Base-by-base conservation (phyloP, 2,113 vertebrate genomes). In the Globicephala melas region DNA sequence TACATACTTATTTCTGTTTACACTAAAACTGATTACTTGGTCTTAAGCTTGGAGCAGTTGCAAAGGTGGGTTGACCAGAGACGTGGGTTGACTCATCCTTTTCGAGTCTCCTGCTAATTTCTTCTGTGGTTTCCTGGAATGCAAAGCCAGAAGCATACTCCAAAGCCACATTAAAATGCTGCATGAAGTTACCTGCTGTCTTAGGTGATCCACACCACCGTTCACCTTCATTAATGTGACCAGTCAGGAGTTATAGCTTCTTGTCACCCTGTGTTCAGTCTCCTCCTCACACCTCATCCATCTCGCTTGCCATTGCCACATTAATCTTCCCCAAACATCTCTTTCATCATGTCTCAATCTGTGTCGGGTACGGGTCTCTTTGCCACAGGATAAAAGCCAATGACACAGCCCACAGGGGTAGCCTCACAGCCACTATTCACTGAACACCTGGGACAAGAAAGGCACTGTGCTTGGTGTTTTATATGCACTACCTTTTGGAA, bases 221-320 rank as follows among this genome's bases (percentile, higher is more conserved):
- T 90, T 96, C 96, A 90, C 96, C 90, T 96, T 94, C 97, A 68
- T 92, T 96, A 90, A 81, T 73, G 53, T 82, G 97, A 92, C 95
- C 65, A 68, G 90, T 67, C 55, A 97, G 38, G 96, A 98, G 90
- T 94, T 85, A 95, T 0, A 85, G 83, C 80, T 95, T 77, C 92
- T 96, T 92, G 87, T 95, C 87, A 88, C 58, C 80, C 74, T 88
- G 0, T 90, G 70, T 95, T 96, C 74, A 55, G 74, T 84, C 80
- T 96, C 83, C 71, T 93, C 23, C 89, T 94, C 81, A 77, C 5
- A 58, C 15, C 83, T 90, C 90, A 95, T 96, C 84, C 31, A 3
- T 96, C 92, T 96, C 92, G 38, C 94, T 96, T 95, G 53, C 79
- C 90, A 88, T 20, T 84, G 60, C 65, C 94, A 77, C 92, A 77